These are phyloP conservation scores for Platycercus adscitus DNA, from an alignment of 2,113 vertebrate genomes.

Conservation along the genomic window DNA sequence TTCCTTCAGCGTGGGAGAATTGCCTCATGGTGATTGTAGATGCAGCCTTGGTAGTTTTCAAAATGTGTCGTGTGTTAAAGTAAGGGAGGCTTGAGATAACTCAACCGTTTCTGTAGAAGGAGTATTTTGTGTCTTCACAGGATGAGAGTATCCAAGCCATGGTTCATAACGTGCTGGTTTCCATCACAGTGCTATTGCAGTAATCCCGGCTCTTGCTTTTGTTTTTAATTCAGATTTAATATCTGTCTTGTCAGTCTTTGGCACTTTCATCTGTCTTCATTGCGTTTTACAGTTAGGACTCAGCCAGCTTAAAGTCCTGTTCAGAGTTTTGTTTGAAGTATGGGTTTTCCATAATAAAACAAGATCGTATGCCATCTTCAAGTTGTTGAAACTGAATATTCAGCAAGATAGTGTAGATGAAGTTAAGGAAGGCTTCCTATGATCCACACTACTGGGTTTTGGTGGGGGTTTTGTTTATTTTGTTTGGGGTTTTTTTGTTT, in stretches of 20 bases:
- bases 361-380: not conserved
- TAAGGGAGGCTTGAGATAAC: not conserved
- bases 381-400: not conserved
- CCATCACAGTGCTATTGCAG: not conserved
- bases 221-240: not conserved
- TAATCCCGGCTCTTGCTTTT: not conserved
- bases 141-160: not conserved
- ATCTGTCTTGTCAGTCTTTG: not conserved
- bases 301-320: not conserved
- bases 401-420: not conserved
- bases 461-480: not conserved
- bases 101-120: not conserved
- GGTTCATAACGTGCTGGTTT: not conserved
- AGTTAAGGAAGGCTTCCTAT: not conserved
- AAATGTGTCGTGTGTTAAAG: not conserved
- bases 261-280: not conserved
- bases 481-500: not conserved
- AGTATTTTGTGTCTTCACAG: not conserved
- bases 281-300: not conserved
- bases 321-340: not conserved
- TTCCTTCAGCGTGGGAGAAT: not conserved
- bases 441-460: not conserved
- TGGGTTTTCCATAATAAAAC: not conserved
- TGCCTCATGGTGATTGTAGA: not conserved
- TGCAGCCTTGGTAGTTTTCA: not conserved